Evolutionary conservation across 1,140 invertebrate species (phyloP), one percentile per base, ranked within the genome.

Genomic region (Hylyphantes graminicola): DNA sequence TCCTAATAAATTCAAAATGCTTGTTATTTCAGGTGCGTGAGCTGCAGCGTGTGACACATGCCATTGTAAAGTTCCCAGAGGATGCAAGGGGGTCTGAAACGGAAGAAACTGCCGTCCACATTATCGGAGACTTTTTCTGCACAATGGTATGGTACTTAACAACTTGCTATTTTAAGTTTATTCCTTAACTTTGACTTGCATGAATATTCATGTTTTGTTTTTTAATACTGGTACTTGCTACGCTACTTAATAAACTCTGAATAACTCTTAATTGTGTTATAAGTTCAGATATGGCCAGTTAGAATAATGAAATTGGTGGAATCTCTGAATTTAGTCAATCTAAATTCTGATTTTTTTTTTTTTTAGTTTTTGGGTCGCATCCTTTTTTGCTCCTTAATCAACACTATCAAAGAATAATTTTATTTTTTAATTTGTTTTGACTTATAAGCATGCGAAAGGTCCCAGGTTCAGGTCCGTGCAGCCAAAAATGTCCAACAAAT

Each of bases 51-150:
- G 94, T 97, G 6, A 98, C 96, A 74, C 96, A 96, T 86, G 96
- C 96, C 88, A 93, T 96, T 57, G 97, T 98, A 86, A 98, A 98
- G 90, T 91, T 98, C 87, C 96, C 96, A 65, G 96, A 96, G 90
- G 96, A 96, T 89, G 68, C 54, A 15, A 65, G 64, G 57, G 64
- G 35, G 15, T 48, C 73, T 17, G 70, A 78, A 79, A 64, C 67
- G 6, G 85, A 86, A 68, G 95, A 96, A 90, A 96, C 95, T 51
- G 96, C 95, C 85, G 96, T 97, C 87, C 95, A 97, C 90, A 97
- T 97, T 87, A 94, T 96, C 88, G 96, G 96, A 70, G 94, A 95
- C 59, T 97, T 97, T 92, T 97, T 95, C 90, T 96, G 73, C 55
- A 59, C 82, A 70, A 74, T 76, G 55, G 82, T 85, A n/a, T 55